These are phyloP conservation scores for Proisotoma minuta DNA, from an alignment of 2,888 invertebrate species.

Conservation along the genomic window DNA sequence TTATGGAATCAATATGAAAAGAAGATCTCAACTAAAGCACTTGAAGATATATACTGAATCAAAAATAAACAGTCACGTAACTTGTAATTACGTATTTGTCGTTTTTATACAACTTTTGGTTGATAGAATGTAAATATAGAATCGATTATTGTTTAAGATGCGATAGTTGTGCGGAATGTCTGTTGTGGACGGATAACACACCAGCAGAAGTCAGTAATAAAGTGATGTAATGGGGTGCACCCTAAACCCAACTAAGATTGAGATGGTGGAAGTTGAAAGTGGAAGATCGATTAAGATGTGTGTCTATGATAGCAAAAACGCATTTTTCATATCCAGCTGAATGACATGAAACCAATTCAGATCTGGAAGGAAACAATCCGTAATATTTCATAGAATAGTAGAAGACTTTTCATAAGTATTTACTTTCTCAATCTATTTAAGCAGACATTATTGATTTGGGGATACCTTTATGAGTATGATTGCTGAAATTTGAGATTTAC, in stretches of 20 bases:
- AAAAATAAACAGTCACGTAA: no score
- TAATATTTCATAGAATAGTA: slow-evolving; percentile 7
- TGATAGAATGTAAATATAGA: no score
- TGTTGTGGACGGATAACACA: neutral
- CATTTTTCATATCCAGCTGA: slow-evolving; percentile 12
- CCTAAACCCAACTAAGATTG: neutral
- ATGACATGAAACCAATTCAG: slow-evolving; percentile 5
- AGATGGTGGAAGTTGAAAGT: neutral
- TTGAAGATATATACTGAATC: no score
- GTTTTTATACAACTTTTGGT: no score
- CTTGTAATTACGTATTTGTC: no score
- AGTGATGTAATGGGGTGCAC: neutral
- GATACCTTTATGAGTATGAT: no score
- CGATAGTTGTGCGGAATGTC: neutral
- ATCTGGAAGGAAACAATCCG: slow-evolving; percentile 4
- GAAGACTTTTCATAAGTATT: slow-evolving; percentile 3
- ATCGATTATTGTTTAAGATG: no score
- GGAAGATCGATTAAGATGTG: slow-evolving; percentile 23
- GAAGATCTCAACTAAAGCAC: no score
- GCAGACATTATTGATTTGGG: neutral
- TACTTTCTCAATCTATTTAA: slow-evolving; percentile 1
- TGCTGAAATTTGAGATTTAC: no score
- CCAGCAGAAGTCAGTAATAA: neutral
- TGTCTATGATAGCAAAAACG: slow-evolving; percentile 16
- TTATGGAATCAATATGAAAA: no score